These are phyloP conservation scores for Erythrocercus mccallii DNA, from an alignment of 2,113 vertebrate species.

Conservation along the genomic window DNA sequence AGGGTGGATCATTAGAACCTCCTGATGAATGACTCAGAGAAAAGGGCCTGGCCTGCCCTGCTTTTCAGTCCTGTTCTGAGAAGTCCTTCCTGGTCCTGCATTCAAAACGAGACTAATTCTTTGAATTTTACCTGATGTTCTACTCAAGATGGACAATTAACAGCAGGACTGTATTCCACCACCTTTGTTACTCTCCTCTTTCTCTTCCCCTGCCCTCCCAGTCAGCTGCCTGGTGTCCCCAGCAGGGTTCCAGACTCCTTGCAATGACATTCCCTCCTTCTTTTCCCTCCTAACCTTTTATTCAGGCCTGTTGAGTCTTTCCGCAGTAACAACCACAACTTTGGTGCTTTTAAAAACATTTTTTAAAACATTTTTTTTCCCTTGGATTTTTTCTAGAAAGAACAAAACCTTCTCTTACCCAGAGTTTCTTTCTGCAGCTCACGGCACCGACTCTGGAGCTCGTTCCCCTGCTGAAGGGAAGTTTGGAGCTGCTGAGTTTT, in stretches of 20 bases:
- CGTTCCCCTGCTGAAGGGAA: constrained; percentile 66
- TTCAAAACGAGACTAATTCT: not conserved
- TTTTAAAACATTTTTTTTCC: not conserved
- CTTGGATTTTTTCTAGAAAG: not conserved
- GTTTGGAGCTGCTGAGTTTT: constrained; percentile 70
- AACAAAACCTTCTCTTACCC: constrained; percentile 62
- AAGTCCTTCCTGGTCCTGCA: not conserved
- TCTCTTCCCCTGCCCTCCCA: not conserved
- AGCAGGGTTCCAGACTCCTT: not conserved
- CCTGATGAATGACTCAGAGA: not conserved
- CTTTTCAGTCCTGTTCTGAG: not conserved
- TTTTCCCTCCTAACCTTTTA: not conserved
- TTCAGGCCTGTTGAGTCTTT: not conserved
- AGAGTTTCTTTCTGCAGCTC: constrained; percentile 71
- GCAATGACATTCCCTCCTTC: not conserved
- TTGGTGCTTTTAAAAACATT: accelerated
- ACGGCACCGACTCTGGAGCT: constrained; percentile 70
- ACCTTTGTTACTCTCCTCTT: not conserved
- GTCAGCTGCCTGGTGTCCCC: not conserved
- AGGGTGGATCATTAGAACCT: not conserved
- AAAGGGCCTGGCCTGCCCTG: not conserved
- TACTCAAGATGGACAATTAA: not conserved
- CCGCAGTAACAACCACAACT: not conserved
- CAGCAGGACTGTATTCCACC: not conserved
- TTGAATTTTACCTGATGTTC: not conserved